Conservation (phyloP, 2,797 vertebrate species). For the Acipenser transmontanus region DNA sequence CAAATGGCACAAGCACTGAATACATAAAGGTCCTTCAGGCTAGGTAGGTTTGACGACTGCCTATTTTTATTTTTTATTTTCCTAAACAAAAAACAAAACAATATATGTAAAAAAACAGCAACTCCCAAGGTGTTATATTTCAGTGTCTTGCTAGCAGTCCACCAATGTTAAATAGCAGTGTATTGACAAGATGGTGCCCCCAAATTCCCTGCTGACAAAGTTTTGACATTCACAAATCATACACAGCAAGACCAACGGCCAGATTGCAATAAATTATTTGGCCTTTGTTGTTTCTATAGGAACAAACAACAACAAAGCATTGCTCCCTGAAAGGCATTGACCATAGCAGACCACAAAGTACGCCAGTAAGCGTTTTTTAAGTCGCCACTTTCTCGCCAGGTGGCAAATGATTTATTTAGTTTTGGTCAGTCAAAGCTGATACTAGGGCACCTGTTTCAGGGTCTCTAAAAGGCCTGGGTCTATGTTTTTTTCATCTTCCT, state of each 20-base stretch:
- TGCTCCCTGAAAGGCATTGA: too few relatives aligned
- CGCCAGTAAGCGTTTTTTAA: too few relatives aligned
- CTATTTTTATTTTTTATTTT: neutral
- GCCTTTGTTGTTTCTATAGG: slow-evolving; percentile 11
- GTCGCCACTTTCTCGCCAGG: too few relatives aligned
- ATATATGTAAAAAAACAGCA: neutral
- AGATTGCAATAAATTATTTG: slow-evolving; percentile 25
- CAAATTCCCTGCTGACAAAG: slow-evolving; percentile 23
- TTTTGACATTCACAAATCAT: slow-evolving; percentile 27
- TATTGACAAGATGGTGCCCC: slow-evolving; percentile 12
- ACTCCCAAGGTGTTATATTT: slow-evolving; percentile 10
- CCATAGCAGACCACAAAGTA: too few relatives aligned
- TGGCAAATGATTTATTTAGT: too few relatives aligned
- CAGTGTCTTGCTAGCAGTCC: slow-evolving; percentile 23
- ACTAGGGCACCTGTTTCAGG: too few relatives aligned
- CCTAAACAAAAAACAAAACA: neutral
- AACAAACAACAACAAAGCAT: slow-evolving; percentile 5
- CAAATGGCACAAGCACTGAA: neutral
- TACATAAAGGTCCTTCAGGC: too few relatives aligned
- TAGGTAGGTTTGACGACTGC: neutral
- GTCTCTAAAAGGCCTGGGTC: too few relatives aligned
- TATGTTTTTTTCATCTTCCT: too few relatives aligned
- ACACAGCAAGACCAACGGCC: slow-evolving; percentile 25
- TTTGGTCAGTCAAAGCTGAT: too few relatives aligned
- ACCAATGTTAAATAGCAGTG: slow-evolving; percentile 28